phyloP scores from a whole-genome alignment of 2,888 invertebrate genomes.

The Orchestes rusci region DNA sequence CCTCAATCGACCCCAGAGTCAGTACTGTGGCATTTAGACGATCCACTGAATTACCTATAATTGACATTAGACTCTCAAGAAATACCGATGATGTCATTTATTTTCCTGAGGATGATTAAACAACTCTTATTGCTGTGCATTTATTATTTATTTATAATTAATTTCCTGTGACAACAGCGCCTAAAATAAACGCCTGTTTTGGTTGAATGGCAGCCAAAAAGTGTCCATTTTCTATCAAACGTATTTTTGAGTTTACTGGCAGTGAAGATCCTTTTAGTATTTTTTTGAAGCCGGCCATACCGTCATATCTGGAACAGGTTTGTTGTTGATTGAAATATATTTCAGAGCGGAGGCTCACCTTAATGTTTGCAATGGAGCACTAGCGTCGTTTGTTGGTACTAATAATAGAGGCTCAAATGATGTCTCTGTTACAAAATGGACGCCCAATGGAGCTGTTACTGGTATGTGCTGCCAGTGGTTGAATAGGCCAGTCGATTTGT shows the following conservation, averaged over 20 bases:
- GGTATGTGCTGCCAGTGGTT: slow-evolving; percentile 17
- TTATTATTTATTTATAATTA: too few species aligned
- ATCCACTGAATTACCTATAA: too few species aligned
- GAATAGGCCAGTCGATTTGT: slow-evolving; percentile 7
- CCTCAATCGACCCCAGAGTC: too few species aligned
- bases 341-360: slow-evolving; percentile 7
- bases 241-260: slow-evolving; percentile 8
- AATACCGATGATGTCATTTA: too few species aligned
- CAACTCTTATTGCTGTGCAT: too few species aligned
- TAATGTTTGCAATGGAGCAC: slow-evolving; percentile 11
- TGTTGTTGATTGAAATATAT: too few species aligned
- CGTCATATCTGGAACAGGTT: slow-evolving; percentile 20
- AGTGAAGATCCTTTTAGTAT: slow-evolving; percentile 14
- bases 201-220: slow-evolving; percentile 8
- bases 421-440: slow-evolving; percentile 10
- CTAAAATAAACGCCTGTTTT: slow-evolving; percentile 6
- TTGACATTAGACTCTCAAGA: too few species aligned
- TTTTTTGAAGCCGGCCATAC: slow-evolving; percentile 15
- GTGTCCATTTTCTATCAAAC: slow-evolving; percentile 7
- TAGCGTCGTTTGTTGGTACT: slow-evolving; percentile 10
- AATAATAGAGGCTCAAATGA: slow-evolving; percentile 17
- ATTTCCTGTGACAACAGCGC: slow-evolving; percentile 8
- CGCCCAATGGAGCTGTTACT: slow-evolving; percentile 9
- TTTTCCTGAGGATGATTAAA: too few species aligned
- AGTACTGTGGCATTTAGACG: too few species aligned